phyloP scores from a whole-genome alignment of 2,888 invertebrate species.

The Troilus luridus region DNA sequence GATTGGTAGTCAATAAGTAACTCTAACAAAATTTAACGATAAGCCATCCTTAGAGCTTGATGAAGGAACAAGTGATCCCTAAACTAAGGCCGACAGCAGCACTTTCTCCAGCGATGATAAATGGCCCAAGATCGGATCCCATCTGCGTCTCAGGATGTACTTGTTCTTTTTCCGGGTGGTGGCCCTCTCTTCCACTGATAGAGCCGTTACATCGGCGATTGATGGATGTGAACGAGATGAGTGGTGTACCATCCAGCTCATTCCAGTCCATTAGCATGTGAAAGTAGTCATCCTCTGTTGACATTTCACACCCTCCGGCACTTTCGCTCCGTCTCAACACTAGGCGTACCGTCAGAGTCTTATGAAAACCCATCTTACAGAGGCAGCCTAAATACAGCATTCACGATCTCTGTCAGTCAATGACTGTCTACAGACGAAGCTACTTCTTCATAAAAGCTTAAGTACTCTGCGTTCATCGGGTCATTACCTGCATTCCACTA shows the following conservation, averaged over 20 bases:
- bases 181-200: neutral
- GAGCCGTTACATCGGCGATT: neutral
- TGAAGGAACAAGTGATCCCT: neutral
- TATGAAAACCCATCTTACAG: neutral
- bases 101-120: neutral
- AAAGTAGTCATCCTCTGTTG: neutral
- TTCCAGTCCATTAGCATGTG: neutral
- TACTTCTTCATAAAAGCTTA: too few species aligned
- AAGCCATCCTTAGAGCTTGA: neutral
- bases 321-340: neutral
- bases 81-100: neutral
- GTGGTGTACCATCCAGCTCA: neutral
- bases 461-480: too few species aligned
- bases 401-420: neutral
- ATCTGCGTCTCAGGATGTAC: neutral
- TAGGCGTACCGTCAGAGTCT: neutral
- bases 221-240: neutral
- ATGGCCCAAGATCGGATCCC: neutral
- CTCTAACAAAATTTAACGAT: neutral
- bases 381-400: neutral
- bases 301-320: slow-evolving; percentile 4
- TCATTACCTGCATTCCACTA: too few species aligned
- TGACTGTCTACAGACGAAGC: neutral
- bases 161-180: slow-evolving; percentile 14
- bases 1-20: too few species aligned